phyloP scores from a whole-genome alignment of 2,113 vertebrate genomes.

The Eurypyga helias region DNA sequence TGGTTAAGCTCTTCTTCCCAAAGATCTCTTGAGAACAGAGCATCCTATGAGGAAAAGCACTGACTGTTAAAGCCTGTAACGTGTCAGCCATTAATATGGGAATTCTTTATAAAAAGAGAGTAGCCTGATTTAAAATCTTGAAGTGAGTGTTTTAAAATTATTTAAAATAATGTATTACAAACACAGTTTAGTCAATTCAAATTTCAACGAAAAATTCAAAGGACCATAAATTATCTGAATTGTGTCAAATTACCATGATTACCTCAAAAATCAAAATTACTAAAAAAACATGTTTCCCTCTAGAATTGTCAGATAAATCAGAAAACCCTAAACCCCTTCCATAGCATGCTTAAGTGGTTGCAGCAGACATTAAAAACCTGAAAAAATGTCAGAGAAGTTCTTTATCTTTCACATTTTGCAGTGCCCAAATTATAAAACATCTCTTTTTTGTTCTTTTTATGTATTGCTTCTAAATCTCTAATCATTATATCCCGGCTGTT shows the following conservation, averaged over 20 bases:
- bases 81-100: not conserved
- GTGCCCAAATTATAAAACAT: not conserved
- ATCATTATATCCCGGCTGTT: slow-evolving; percentile 10
- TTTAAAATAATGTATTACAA: slow-evolving; percentile 14
- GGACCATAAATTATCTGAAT: not conserved
- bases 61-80: not conserved
- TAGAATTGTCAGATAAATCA: not conserved
- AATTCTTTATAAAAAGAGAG: not conserved
- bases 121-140: slow-evolving; percentile 13
- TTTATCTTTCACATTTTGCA: not conserved
- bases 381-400: slow-evolving; percentile 7
- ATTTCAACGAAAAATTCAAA: slow-evolving; percentile 31
- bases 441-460: not conserved
- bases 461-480: slow-evolving; percentile 24
- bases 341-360: slow-evolving; percentile 30
- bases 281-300: not conserved
- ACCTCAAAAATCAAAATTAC: not conserved
- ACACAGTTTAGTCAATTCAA: slow-evolving; percentile 6
- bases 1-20: not conserved
- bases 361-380: not conserved
- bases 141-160: slow-evolving; percentile 10
- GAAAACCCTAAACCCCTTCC: not conserved
- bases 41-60: not conserved
- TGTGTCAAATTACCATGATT: not conserved
- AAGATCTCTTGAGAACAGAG: not conserved